Evolutionary conservation across 2,888 invertebrate species (phyloP), one percentile per base, ranked within the genome.

Genomic region (Ectropis crepuscularia): DNA sequence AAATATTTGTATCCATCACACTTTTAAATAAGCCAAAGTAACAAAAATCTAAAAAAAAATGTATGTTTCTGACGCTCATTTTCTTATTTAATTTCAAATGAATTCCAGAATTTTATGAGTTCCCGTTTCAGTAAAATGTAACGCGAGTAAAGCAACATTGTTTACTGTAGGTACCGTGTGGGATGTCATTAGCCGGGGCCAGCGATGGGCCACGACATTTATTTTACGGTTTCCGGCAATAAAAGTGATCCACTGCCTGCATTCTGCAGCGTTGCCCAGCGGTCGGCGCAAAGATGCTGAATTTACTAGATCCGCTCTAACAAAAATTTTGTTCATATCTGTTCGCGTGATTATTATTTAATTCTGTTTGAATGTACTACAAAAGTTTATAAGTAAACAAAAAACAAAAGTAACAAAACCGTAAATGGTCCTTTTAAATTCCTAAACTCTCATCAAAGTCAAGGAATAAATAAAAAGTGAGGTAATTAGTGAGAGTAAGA

Each of bases 151-250:
- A 39, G n/a, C 45, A 45, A 60, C 78, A 80, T 81, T 86, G 81
- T 86, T 83, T 81, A 81, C 81, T 76, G 77, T 81, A 77, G 70
- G 71, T 75, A 71, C 67, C 68, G 68, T 75, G 80, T 84, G 82
- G 88, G 87, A 86, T 83, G 79, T 90, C 89, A 91, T 91, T 91
- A 90, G 88, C 82, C 80, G 81, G 83, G 84, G 86, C 79, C 76
- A 78, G 87, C 89, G 87, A 89, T 89, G 89, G 89, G 87, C 89
- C 89, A 81, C 90, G 91, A 92, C 91, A 92, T 92, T 92, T 92
- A 92, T 92, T 92, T 92, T 89, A 92, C 91, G 90, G 90, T 90
- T 84, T 92, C 92, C 92, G 91, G 91, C 90, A 83, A 92, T 92
- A 92, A 92, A 92, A 92, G 91, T 92, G 92, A 92, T 92, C 92